phyloP scores from a whole-genome alignment of 35 echinoderm and acorn worm species.

The Acanthaster planci region DNA sequence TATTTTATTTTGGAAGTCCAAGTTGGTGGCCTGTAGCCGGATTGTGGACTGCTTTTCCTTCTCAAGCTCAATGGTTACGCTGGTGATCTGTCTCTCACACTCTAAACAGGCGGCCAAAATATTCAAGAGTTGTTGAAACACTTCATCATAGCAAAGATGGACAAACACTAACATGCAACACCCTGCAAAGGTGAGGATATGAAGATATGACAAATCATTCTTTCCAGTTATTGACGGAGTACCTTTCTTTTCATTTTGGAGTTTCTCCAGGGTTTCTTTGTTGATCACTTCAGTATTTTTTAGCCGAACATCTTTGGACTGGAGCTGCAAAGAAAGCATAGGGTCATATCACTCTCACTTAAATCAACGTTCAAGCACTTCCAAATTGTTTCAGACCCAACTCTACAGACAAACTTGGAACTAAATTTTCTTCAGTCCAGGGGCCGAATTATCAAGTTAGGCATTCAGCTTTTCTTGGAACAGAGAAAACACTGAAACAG shows the following conservation, averaged over 20 bases:
- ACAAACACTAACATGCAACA: too few relatives aligned
- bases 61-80: slow-evolving; percentile 11
- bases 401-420: too few relatives aligned
- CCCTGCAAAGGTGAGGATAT: too few relatives aligned
- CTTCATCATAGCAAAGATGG: too few relatives aligned
- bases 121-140: too few relatives aligned
- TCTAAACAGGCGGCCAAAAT: not conserved
- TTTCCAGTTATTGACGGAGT: not conserved
- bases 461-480: too few relatives aligned
- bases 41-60: not conserved
- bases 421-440: too few relatives aligned
- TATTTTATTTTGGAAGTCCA: not conserved
- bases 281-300: slow-evolving; percentile 29
- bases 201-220: too few relatives aligned
- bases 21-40: not conserved
- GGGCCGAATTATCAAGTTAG: too few relatives aligned
- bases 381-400: too few relatives aligned
- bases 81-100: not conserved
- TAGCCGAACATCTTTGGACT: slow-evolving; percentile 15
- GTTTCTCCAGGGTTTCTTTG: slow-evolving; percentile 24
- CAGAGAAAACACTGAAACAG: too few relatives aligned
- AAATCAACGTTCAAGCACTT: not conserved
- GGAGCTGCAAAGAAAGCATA: not conserved
- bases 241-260: slow-evolving; percentile 39
- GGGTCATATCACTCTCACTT: too few relatives aligned